Evolutionary conservation across 2,113 vertebrate species (phyloP).

Genomic region (Cephalophus harveyi): DNA sequence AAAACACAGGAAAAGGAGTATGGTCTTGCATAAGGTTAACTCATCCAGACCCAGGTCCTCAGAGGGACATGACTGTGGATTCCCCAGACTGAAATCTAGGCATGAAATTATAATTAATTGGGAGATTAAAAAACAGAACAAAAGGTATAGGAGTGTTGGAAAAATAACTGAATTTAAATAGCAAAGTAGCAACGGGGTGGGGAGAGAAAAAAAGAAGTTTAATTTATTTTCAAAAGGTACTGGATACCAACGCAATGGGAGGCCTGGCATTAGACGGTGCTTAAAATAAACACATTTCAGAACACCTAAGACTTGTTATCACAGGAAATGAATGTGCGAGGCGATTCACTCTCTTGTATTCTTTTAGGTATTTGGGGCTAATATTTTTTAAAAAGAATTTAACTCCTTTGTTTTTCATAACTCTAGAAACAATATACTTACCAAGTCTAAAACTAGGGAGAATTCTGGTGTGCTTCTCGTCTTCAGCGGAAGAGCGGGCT

Average conservation of each 20-base stretch:
- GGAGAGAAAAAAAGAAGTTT: not conserved
- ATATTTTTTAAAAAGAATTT: conserved; percentile 6
- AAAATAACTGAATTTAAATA: not conserved
- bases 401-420: not conserved
- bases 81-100: not conserved
- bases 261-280: not conserved
- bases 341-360: not conserved
- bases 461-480: conserved; percentile 99
- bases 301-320: not conserved
- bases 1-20: not conserved
- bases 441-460: conserved; percentile 97
- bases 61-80: not conserved
- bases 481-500: conserved; percentile 96
- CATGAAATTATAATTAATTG: not conserved
- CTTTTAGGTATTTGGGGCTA: not conserved
- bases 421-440: conserved; percentile 71
- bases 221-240: conserved; percentile 24
- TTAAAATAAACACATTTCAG: conserved; percentile 7
- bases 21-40: not conserved
- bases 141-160: not conserved
- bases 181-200: not conserved
- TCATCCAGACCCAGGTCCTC: conserved; percentile 5
- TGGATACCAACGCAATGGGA: not conserved
- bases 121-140: not conserved
- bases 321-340: not conserved